Evolutionary conservation across 2,888 invertebrate species (phyloP).

Genomic region (Phaonia tiefii): DNA sequence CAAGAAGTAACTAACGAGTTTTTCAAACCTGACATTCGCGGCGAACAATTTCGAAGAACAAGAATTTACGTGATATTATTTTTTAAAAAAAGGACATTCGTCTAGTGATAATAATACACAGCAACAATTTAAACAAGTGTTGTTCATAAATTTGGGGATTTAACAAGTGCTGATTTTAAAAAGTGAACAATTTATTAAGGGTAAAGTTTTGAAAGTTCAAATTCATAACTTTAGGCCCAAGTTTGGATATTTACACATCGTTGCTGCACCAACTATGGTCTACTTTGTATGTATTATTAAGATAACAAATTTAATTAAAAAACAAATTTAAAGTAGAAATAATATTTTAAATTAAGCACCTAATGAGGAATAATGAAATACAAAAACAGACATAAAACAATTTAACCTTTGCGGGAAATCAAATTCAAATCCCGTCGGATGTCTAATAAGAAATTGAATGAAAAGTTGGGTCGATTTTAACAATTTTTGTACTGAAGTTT

Average conservation of each 20-base stretch:
- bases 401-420: not conserved
- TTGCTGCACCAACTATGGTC: constrained; percentile 63
- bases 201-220: constrained; percentile 3
- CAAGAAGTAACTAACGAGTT: constrained; percentile 5
- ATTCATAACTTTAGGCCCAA: constrained; percentile 32
- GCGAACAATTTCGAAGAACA: not conserved
- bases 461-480: no score
- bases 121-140: constrained; percentile 22
- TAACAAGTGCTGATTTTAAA: constrained; percentile 11
- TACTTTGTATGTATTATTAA: constrained; percentile 66
- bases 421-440: not conserved
- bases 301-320: no score
- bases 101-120: not conserved
- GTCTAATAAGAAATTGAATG: not conserved
- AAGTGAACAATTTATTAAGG: constrained; percentile 5
- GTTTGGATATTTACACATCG: constrained; percentile 58
- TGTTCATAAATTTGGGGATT: constrained; percentile 1
- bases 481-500: no score
- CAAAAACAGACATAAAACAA: no score
- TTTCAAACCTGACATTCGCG: not conserved
- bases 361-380: no score
- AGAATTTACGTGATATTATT: not conserved
- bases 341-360: not conserved
- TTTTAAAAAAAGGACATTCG: not conserved
- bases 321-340: no score